These are phyloP conservation scores for Chaenodraco wilsoni DNA, from an alignment of 2,797 vertebrate genomes.

Conservation along the genomic window DNA sequence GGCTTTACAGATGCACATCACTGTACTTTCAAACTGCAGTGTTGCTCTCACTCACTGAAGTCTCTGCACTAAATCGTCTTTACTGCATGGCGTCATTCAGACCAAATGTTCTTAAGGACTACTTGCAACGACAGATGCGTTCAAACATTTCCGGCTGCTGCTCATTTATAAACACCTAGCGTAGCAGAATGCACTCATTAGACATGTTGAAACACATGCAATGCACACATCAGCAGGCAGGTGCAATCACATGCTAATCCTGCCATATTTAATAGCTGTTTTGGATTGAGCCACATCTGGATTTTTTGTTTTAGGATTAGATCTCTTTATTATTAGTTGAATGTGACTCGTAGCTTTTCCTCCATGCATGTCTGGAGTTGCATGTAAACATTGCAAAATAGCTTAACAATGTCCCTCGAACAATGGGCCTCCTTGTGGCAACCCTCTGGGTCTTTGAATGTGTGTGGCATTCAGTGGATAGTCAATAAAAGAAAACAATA, in stretches of 20 bases:
- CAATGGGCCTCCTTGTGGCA: slow-evolving; percentile 35
- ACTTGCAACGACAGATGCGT: slow-evolving; percentile 41
- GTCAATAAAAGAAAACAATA: slow-evolving; percentile 25
- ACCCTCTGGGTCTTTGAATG: slow-evolving; percentile 31
- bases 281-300: slow-evolving; percentile 26
- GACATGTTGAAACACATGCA: slow-evolving; percentile 39
- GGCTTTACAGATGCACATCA: slow-evolving; percentile 28
- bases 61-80: slow-evolving; percentile 40
- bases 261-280: slow-evolving; percentile 38
- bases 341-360: slow-evolving; percentile 9
- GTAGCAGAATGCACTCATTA: slow-evolving; percentile 25
- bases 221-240: slow-evolving; percentile 23
- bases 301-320: slow-evolving; percentile 8
- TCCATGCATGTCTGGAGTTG: slow-evolving; percentile 40
- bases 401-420: slow-evolving; percentile 36
- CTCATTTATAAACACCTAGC: slow-evolving; percentile 38
- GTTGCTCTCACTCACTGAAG: slow-evolving; percentile 16
- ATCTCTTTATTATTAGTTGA: slow-evolving; percentile 27
- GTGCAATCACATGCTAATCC: slow-evolving; percentile 24
- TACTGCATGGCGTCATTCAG: slow-evolving; percentile 36
- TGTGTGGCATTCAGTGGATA: slow-evolving; percentile 32
- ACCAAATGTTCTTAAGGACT: slow-evolving; percentile 42
- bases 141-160: slow-evolving; percentile 20
- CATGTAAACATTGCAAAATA: slow-evolving; percentile 27
- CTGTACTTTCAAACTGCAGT: slow-evolving; percentile 11